Percentiles rank a stretch among this genome's conserved stretches.
These are phyloP conservation scores for Yponomeuta cagnagella DNA, from an alignment of 2,888 invertebrate genomes.

Conservation along the genomic window DNA sequence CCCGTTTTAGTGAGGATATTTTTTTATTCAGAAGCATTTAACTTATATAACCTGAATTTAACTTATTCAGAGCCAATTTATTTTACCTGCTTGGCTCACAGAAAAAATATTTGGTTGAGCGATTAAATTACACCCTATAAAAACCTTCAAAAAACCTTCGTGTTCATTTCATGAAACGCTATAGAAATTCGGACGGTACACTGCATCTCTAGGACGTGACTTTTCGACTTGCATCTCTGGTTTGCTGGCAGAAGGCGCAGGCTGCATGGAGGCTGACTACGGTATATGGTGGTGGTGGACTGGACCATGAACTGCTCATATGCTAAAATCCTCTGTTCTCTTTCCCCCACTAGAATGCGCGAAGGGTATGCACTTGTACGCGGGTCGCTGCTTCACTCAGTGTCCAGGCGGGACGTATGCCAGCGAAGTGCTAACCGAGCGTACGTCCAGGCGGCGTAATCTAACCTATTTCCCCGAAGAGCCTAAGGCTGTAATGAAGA, in stretches of 20 bases:
- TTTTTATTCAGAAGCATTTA: too few relatives aligned
- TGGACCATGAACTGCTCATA: slow-evolving; percentile 36
- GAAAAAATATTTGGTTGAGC: too few relatives aligned
- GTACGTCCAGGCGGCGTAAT: slow-evolving; percentile 60
- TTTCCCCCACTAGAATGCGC: slow-evolving; percentile 79
- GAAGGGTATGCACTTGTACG: slow-evolving; percentile 75
- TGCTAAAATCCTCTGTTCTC: slow-evolving; percentile 59
- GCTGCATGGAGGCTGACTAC: slow-evolving; percentile 65
- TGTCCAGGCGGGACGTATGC: slow-evolving; percentile 76
- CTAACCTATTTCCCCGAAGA: slow-evolving; percentile 47
- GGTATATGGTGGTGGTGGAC: slow-evolving; percentile 67
- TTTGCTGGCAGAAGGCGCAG: slow-evolving; percentile 48
- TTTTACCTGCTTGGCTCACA: too few relatives aligned
- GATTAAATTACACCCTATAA: not conserved
- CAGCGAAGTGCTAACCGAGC: slow-evolving; percentile 52
- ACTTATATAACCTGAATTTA: too few relatives aligned
- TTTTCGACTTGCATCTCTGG: slow-evolving; percentile 44
- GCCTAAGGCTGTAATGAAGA: slow-evolving; percentile 36
- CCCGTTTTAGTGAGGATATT: too few relatives aligned
- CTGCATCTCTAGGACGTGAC: slow-evolving; percentile 30
- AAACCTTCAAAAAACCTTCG: not conserved
- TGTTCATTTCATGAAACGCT: not conserved
- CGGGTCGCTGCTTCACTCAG: slow-evolving; percentile 74
- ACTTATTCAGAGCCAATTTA: too few relatives aligned
- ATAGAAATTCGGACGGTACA: not conserved